Percentiles rank a stretch among this genome's conserved stretches.
Evolutionary conservation across 2,888 invertebrate genomes (phyloP).

Genomic region (Lasioglossum marginatum): DNA sequence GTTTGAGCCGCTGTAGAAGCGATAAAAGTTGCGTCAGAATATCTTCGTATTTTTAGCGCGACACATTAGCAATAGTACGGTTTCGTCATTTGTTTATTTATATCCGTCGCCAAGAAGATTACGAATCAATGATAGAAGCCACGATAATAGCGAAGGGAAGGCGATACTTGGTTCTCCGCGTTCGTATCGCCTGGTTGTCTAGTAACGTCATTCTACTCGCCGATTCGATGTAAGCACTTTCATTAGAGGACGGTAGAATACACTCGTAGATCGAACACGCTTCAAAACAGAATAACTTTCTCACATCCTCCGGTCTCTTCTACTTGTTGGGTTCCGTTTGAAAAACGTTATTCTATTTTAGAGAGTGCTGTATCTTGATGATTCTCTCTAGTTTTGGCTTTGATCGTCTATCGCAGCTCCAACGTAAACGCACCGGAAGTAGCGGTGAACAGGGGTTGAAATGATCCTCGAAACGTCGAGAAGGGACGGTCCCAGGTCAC

Average conservation of each 20-base stretch:
- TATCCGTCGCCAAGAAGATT: background rate
- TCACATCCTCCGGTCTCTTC: no score
- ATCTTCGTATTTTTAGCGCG: background rate
- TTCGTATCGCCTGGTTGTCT: no score
- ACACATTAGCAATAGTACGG: background rate
- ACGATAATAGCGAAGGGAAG: background rate
- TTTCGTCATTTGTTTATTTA: background rate
- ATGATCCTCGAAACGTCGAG: background rate
- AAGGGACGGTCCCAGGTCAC: background rate
- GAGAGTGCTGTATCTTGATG: background rate
- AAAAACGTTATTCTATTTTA: background rate
- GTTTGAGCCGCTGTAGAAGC: background rate
- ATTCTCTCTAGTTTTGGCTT: background rate
- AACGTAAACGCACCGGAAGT: background rate
- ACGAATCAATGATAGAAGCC: background rate
- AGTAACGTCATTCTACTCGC: no score
- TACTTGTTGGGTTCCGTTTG: no score
- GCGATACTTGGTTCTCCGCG: background rate
- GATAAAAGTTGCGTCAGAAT: no score
- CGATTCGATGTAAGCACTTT: background rate
- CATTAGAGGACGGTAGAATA: background rate
- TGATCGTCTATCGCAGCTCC: background rate
- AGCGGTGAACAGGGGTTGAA: background rate
- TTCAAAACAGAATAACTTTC: no score
- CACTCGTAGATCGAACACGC: background rate